Percentiles rank a stretch among this genome's conserved stretches.
phyloP scores from a whole-genome alignment of 2,113 vertebrate species.

The Pontoporia blainvillei region DNA sequence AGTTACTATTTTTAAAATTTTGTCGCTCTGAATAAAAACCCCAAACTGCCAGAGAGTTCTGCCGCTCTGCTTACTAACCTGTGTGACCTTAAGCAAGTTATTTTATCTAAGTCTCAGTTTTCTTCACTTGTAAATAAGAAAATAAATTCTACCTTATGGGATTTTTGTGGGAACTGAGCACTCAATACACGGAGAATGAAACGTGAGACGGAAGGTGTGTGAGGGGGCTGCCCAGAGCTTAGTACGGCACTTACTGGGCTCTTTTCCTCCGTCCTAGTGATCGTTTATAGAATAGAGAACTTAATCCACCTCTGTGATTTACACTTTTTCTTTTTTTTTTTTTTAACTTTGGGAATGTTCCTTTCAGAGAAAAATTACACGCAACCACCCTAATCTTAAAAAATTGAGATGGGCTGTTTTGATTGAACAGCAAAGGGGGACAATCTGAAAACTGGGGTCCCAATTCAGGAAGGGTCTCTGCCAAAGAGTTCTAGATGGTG shows the following conservation, averaged over 20 bases:
- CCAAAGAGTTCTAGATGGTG: background rate
- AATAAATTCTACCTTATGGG: background rate
- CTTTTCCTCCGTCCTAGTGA: background rate
- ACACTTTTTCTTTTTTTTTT: too few species aligned
- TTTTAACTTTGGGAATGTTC: background rate
- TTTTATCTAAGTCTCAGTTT: background rate
- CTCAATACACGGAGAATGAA: background rate
- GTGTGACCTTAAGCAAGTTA: background rate
- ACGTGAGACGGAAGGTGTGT: too few species aligned
- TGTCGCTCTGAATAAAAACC: background rate
- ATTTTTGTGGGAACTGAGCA: background rate
- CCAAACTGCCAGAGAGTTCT: background rate
- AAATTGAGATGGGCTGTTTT: background rate
- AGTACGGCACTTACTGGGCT: accelerated
- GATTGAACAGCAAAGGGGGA: background rate
- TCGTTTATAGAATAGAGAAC: background rate
- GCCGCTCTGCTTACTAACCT: background rate
- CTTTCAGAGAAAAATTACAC: background rate
- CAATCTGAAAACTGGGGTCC: background rate
- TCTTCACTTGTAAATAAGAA: background rate
- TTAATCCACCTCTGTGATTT: background rate
- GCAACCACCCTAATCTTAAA: background rate
- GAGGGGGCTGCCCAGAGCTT: accelerated
- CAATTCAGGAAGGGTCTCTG: background rate
- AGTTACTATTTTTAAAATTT: background rate